Conservation (phyloP, 2,888 invertebrate genomes). For the Netelia virgata region DNA sequence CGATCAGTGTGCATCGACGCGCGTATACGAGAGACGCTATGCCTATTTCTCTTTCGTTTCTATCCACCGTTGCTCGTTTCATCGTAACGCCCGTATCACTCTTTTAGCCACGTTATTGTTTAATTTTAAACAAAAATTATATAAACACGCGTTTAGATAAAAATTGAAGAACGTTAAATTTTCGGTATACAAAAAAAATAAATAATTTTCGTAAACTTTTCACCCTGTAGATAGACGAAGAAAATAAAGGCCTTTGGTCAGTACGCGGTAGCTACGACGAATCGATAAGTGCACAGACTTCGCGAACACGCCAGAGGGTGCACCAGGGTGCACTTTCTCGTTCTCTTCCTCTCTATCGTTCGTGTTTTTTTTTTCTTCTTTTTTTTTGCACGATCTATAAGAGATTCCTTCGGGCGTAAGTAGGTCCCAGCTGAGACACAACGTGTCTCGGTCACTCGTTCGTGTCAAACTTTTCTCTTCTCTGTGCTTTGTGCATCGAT, state of each 20-base stretch:
- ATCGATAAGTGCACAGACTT: slow-evolving; percentile 52
- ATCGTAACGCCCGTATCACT: not conserved
- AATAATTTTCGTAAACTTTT: not conserved
- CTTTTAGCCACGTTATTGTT: not conserved
- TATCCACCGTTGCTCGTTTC: not conserved
- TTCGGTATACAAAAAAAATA: no score
- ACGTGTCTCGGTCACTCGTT: slow-evolving; percentile 2
- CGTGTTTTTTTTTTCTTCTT: not conserved
- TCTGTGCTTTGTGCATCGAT: not conserved
- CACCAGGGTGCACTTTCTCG: slow-evolving; percentile 31
- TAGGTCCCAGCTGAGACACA: slow-evolving; percentile 59
- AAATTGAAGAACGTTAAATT: no score
- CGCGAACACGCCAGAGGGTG: slow-evolving; percentile 9
- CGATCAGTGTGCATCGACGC: slow-evolving; percentile 80
- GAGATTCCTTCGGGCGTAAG: slow-evolving; percentile 74
- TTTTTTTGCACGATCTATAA: not conserved
- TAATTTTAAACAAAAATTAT: no score
- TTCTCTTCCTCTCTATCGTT: slow-evolving; percentile 1
- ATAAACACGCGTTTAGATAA: no score
- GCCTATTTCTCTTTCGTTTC: not conserved
- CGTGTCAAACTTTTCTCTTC: not conserved
- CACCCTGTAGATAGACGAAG: not conserved
- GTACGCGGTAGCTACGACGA: slow-evolving; percentile 52
- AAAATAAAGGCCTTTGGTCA: slow-evolving; percentile 20
- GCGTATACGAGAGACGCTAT: slow-evolving; percentile 57